Evolutionary conservation across 2,888 invertebrate genomes (phyloP).

Genomic region (Trissolcus brochymenae): DNA sequence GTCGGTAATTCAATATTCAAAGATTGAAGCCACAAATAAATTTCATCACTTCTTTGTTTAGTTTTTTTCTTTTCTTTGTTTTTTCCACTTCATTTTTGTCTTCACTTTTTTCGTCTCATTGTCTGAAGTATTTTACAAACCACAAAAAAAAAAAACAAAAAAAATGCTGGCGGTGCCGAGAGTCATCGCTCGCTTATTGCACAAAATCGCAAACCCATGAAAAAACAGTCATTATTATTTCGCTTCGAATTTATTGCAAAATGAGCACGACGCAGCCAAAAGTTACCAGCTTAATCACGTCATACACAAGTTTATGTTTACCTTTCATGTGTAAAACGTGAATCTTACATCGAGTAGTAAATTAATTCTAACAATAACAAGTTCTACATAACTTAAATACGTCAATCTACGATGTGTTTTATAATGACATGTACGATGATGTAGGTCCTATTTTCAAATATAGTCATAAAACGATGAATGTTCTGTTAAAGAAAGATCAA

Average conservation of each 20-base stretch:
- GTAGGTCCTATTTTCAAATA: no score
- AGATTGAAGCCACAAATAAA: conserved; percentile 1
- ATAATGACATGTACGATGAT: no score
- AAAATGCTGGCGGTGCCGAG: conserved; percentile 24
- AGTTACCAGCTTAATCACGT: conserved; percentile 12
- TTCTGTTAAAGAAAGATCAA: conserved; percentile 24
- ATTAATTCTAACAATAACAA: conserved; percentile 23
- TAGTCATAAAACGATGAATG: no score
- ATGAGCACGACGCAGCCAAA: conserved; percentile 28
- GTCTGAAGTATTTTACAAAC: conserved; percentile 32
- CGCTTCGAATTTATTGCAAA: conserved; percentile 26
- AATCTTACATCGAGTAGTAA: conserved; percentile 18
- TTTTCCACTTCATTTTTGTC: not conserved
- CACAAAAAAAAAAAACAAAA: conserved; percentile 24
- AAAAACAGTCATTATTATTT: conserved; percentile 13
- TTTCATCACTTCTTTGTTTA: not conserved
- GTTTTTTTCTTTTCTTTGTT: no score
- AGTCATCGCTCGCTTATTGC: conserved; percentile 32
- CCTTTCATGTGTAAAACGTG: conserved; percentile 8
- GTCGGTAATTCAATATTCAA: conserved; percentile 31
- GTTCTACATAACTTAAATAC: conserved; percentile 40
- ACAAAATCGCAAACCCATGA: conserved; percentile 22
- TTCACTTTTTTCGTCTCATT: conserved; percentile 1
- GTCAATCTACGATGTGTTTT: conserved; percentile 13
- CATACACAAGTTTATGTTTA: conserved; percentile 7